Conservation (phyloP, 2,797 vertebrate genomes). For the Squalus acanthias region DNA sequence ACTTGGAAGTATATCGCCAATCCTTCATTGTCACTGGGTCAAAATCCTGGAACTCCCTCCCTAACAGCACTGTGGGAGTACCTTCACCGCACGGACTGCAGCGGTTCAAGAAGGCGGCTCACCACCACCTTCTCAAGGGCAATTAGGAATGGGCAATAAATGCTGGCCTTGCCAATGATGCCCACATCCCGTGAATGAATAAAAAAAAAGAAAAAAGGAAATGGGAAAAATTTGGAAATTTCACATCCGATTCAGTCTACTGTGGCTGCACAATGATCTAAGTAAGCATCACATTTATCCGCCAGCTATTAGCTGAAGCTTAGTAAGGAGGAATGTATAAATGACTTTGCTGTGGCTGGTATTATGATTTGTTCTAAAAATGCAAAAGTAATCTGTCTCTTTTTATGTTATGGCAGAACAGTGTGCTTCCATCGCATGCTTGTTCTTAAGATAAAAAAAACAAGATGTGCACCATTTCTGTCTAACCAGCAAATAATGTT, state of each 20-base stretch:
- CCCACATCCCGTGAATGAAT: too few species aligned
- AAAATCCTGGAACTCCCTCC: too few species aligned
- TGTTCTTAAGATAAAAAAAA: neutral
- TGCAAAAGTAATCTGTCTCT: neutral
- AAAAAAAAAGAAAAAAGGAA: neutral
- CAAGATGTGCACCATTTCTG: neutral
- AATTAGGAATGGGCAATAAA: too few species aligned
- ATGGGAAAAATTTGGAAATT: neutral
- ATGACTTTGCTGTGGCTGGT: neutral
- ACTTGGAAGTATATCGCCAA: too few species aligned
- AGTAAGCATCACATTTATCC: neutral
- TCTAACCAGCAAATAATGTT: neutral
- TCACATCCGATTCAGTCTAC: neutral
- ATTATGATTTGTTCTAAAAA: neutral
- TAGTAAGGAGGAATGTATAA: neutral
- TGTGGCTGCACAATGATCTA: neutral
- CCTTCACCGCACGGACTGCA: too few species aligned
- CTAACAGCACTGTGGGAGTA: too few species aligned
- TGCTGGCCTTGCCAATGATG: too few species aligned
- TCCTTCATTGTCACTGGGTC: too few species aligned
- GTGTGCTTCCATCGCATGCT: neutral
- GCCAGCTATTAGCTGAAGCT: neutral
- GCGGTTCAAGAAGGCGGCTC: too few species aligned
- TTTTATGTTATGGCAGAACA: neutral
- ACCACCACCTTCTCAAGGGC: too few species aligned